Evolutionary conservation across 2,113 vertebrate genomes (phyloP), one percentile per base, ranked within the genome.

Genomic region (Rhabdomys dilectus): DNA sequence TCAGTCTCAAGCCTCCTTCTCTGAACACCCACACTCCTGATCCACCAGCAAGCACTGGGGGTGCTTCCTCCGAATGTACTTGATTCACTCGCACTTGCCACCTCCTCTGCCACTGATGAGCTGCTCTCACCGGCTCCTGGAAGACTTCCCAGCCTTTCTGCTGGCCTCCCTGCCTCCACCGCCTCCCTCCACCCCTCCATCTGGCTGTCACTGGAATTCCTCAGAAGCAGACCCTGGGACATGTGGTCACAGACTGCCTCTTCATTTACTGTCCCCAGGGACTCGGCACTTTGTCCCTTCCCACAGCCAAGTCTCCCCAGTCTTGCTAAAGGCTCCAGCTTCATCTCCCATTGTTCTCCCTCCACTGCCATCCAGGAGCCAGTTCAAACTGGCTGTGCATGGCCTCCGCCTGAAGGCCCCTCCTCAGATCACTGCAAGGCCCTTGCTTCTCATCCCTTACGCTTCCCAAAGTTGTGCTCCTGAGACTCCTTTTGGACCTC

Each of bases 381-480:
- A 0, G 0, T 17, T 16, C 53, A 13, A 58, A 24, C 22, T 72
- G 3, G 0, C 31, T 16, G 56, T 34, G 6, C 12, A 2, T 24
- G 64, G 62, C 39, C 66, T 88, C 78, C 34, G 36, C 76, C 93
- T 75, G 80, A 75, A 31, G 0, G 5, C 78, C 78, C 34, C 12
- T 36, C n/a, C 39, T 13, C 7, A 1, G 9, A 29, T 22, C 90
- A 91, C 58, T 42, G 10, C 7, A 22, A 19, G 3, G 17, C 34
- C 12, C 48, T 68, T 36, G 7, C 62, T 66, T 66, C 60, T 66
- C 51, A 76, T 29, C 76, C 85, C 84, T 88, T 5, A 31, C 62
- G 75, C 31, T 62, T 29, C 45, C 8, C 39, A 29, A 24, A 66
- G 24, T 34, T 36, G 39, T 3, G 17, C 64, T 24, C 48, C 31